Percentiles rank a stretch among this genome's conserved stretches.
These are phyloP conservation scores for Gobiocypris rarus DNA, from an alignment of 2,113 vertebrate genomes.

Conservation along the genomic window DNA sequence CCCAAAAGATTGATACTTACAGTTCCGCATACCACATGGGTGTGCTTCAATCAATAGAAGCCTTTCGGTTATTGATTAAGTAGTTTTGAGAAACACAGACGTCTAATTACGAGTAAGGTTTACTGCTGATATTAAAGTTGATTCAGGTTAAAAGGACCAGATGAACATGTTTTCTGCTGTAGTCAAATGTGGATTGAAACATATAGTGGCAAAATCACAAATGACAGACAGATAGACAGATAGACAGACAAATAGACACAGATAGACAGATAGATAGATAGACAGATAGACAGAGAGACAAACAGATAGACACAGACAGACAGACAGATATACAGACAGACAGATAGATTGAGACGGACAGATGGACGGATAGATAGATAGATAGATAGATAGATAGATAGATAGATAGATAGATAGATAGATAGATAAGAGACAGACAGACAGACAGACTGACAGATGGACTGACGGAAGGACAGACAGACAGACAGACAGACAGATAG, in stretches of 20 bases:
- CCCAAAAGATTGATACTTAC: constrained; percentile 18
- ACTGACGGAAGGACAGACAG: neutral
- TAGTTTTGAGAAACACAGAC: constrained; percentile 11
- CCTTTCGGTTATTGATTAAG: constrained; percentile 29
- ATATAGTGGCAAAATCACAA: neutral
- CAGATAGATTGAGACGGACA: too few species aligned
- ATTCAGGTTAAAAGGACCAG: constrained; percentile 6
- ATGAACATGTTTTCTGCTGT: neutral
- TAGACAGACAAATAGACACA: accelerated
- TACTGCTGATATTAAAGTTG: constrained; percentile 5
- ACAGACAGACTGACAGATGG: neutral
- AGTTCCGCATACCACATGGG: constrained; percentile 10
- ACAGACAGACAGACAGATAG: neutral
- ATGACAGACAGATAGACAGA: neutral
- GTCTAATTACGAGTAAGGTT: neutral
- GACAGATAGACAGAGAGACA: accelerated
- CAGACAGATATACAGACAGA: neutral
- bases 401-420: too few species aligned
- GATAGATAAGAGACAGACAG: neutral
- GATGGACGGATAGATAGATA: accelerated
- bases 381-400: neutral
- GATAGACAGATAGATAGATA: accelerated
- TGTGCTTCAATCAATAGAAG: constrained; percentile 29
- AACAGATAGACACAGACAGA: accelerated
- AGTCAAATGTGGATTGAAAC: neutral